Conservation (phyloP, 2,113 vertebrate species). For the Mormoops blainvillei region DNA sequence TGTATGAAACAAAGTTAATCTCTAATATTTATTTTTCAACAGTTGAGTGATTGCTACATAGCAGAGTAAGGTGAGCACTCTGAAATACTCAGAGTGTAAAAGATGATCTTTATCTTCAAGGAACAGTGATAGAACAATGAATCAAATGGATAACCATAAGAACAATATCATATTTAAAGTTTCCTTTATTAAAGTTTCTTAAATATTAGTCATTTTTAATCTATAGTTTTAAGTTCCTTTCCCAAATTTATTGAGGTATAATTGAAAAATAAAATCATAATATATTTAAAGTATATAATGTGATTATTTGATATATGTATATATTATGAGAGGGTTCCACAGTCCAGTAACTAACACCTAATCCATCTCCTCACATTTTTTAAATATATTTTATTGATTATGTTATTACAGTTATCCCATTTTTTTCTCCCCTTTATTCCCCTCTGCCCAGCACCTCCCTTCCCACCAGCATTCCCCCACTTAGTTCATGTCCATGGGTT, state of each 20-base stretch:
- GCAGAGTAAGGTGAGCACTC: background rate
- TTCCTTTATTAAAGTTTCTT: background rate
- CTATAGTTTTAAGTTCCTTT: background rate
- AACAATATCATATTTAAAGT: background rate
- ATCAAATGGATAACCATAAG: background rate
- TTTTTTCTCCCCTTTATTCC: too few species aligned
- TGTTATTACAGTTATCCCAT: too few species aligned
- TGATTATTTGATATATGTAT: background rate
- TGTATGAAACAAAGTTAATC: background rate
- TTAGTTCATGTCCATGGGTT: too few species aligned
- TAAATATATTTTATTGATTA: too few species aligned
- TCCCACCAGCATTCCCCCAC: too few species aligned
- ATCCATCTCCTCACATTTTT: background rate
- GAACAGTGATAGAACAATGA: background rate
- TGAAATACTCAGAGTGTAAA: background rate
- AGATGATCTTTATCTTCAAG: background rate
- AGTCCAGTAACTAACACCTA: background rate
- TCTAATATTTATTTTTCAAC: background rate
- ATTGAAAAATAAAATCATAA: background rate
- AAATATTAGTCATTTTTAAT: background rate
- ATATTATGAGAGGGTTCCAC: background rate
- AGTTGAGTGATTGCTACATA: background rate
- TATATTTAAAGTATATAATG: background rate
- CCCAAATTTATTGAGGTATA: background rate
- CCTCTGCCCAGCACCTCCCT: too few species aligned